Conservation (phyloP, 2,113 vertebrate genomes). For the Vulpes vulpes region DNA sequence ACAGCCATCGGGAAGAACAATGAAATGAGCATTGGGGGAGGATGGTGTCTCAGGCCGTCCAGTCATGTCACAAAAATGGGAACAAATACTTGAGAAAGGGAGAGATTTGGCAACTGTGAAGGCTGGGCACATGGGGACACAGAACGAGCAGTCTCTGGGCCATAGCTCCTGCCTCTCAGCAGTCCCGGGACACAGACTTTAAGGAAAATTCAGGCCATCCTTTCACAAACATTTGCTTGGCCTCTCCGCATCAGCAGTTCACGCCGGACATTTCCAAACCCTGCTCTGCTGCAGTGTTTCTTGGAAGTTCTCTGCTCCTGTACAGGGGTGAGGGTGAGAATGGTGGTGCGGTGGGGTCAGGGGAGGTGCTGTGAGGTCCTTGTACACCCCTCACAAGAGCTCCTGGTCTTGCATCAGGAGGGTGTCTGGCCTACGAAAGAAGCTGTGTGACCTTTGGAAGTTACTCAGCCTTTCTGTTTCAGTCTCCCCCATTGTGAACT, state of each 20-base stretch:
- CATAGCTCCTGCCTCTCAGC: accelerated
- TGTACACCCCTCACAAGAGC: neutral
- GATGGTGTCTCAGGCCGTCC: neutral
- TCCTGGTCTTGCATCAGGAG: neutral
- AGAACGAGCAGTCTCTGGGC: accelerated
- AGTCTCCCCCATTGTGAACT: neutral
- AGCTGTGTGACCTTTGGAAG: neutral
- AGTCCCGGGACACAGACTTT: accelerated
- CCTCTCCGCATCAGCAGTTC: neutral
- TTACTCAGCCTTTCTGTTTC: neutral
- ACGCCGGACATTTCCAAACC: neutral
- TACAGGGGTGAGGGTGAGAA: neutral
- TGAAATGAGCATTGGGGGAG: neutral
- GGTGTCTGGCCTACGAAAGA: neutral
- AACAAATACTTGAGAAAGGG: neutral
- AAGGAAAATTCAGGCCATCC: neutral
- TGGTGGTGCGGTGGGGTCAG: neutral
- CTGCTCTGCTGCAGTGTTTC: neutral
- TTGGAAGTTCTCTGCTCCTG: neutral
- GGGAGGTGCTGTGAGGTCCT: neutral
- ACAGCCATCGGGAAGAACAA: neutral
- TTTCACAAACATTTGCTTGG: neutral
- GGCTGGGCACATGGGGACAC: neutral
- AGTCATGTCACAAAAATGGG: neutral
- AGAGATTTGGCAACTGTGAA: neutral